phyloP scores from a whole-genome alignment of 53 echinoderm and acorn worm species.

The Echinarachnius parma region DNA sequence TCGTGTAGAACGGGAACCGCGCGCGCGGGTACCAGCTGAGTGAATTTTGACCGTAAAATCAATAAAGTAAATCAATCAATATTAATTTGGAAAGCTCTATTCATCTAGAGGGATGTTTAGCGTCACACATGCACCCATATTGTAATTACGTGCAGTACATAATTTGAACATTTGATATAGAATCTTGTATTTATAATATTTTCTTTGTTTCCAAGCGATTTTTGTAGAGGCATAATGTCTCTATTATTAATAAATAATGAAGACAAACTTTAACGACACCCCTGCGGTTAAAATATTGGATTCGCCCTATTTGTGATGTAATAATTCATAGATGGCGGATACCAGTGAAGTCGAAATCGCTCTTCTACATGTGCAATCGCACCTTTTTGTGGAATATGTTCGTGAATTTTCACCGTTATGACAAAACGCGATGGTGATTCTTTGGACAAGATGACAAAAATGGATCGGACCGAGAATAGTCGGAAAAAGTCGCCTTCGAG shows the following conservation, averaged over 20 bases:
- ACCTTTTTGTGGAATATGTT: constrained; percentile 12
- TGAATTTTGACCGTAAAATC: too few relatives aligned
- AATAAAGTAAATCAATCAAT: too few relatives aligned
- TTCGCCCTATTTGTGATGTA: neutral
- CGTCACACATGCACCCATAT: too few relatives aligned
- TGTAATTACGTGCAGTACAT: too few relatives aligned
- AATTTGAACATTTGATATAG: too few relatives aligned
- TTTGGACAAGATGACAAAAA: constrained; percentile 55
- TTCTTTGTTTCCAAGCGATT: too few relatives aligned
- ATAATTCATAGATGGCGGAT: constrained; percentile 14
- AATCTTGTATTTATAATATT: neutral
- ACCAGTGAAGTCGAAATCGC: neutral
- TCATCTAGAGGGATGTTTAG: too few relatives aligned
- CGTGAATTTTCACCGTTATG: constrained; percentile 37
- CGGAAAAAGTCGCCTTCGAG: constrained; percentile 41
- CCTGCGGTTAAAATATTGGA: neutral
- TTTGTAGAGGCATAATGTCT: too few relatives aligned
- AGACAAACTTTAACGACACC: neutral
- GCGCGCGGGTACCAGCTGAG: too few relatives aligned
- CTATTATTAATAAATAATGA: neutral
- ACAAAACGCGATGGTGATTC: constrained; percentile 70
- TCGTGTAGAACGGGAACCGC: too few relatives aligned
- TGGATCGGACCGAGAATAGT: constrained; percentile 51
- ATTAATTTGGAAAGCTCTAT: too few relatives aligned
- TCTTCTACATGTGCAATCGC: constrained; percentile 29